Conservation (phyloP, 2,888 invertebrate species). For the Tinea pellionella region DNA sequence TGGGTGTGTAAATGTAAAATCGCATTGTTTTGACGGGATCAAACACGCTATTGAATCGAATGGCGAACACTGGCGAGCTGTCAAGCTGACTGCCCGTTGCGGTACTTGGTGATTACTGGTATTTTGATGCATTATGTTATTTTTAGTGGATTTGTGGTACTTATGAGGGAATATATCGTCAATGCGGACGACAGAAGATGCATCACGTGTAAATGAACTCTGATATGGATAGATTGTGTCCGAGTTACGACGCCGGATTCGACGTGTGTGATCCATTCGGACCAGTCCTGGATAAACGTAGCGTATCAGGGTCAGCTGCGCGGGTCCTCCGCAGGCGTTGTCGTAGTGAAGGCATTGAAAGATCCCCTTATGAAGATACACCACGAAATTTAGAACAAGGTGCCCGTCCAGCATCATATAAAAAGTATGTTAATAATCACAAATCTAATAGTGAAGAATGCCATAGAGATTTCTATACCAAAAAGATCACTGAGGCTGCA, state of each 20-base stretch:
- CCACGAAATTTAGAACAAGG: background rate
- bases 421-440: background rate
- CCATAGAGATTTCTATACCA: background rate
- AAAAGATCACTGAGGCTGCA: background rate
- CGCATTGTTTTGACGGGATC: constrained; percentile 15
- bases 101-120: background rate
- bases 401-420: background rate
- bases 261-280: constrained; percentile 57
- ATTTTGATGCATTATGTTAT: background rate
- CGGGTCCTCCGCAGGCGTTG: constrained; percentile 59
- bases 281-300: constrained; percentile 43
- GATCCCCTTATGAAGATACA: constrained; percentile 61
- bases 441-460: background rate
- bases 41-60: constrained; percentile 42
- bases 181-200: constrained; percentile 58
- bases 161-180: constrained; percentile 23
- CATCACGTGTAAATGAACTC: constrained; percentile 35
- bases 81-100: constrained; percentile 24
- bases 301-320: constrained; percentile 36
- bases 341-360: constrained; percentile 61
- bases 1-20: background rate
- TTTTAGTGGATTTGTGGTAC: background rate
- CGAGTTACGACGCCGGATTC: constrained; percentile 58
- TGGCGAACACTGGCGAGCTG: constrained; percentile 46
- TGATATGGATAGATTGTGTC: constrained; percentile 60